A percentile compares a stretch with the other conserved stretches of the same genome.
Conservation (phyloP, 2,113 vertebrate genomes). For the Nycticryphes semicollaris region DNA sequence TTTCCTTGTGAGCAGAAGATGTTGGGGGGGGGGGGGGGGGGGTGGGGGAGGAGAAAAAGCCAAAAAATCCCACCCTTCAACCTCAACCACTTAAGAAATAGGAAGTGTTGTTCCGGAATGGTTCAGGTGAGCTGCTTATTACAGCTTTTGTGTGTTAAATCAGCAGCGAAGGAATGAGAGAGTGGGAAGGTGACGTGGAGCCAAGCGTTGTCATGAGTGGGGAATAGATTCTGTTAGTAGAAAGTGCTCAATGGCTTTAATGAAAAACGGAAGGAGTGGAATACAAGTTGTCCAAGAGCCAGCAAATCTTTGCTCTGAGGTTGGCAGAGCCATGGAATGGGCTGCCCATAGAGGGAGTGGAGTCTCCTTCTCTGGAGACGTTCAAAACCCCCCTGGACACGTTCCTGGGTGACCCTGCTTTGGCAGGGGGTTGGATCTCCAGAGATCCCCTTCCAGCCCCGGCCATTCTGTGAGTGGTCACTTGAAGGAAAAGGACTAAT, state of each 20-base stretch:
- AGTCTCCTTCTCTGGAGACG: not conserved
- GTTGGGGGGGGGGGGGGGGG: not conserved
- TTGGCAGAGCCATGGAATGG: not conserved
- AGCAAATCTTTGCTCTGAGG: not conserved
- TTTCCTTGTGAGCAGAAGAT: not conserved
- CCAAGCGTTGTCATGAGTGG: not conserved
- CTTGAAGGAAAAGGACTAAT: not conserved
- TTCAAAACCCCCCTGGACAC: not conserved
- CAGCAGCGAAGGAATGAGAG: not conserved
- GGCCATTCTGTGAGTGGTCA: not conserved
- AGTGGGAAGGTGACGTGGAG: not conserved
- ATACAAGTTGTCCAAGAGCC: not conserved
- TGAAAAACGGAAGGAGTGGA: too few species aligned
- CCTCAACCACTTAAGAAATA: not conserved
- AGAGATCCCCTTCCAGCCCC: not conserved
- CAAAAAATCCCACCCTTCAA: too few species aligned
- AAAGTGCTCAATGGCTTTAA: not conserved
- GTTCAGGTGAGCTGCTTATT: not conserved
- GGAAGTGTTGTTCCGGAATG: not conserved
- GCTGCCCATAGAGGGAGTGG: not conserved
- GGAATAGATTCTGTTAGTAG: not conserved
- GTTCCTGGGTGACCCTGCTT: not conserved
- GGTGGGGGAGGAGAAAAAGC: too few species aligned
- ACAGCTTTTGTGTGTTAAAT: not conserved
- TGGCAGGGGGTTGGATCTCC: not conserved